Evolutionary conservation across 2,888 invertebrate genomes (phyloP).

Genomic region (Phyto melanocephala): DNA sequence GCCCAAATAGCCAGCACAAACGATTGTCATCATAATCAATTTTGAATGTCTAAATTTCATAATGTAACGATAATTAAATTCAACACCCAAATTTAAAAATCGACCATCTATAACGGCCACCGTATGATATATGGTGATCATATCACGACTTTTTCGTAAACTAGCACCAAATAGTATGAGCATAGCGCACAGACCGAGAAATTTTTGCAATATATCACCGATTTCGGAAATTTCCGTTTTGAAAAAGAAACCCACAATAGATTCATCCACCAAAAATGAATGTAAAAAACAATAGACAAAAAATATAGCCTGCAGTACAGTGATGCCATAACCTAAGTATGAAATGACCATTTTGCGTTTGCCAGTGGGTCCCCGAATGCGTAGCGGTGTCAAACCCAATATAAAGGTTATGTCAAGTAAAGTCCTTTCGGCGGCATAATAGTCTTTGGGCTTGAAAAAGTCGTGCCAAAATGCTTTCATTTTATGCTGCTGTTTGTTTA

Average conservation of each 20-base stretch:
- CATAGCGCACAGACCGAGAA: slow-evolving; percentile 75
- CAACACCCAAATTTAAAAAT: slow-evolving; percentile 72
- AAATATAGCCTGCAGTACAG: slow-evolving; percentile 71
- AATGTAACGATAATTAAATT: slow-evolving; percentile 73
- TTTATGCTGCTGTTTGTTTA: neutral
- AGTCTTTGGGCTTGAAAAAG: slow-evolving; percentile 73
- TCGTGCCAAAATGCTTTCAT: slow-evolving; percentile 66
- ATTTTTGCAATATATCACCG: slow-evolving; percentile 76
- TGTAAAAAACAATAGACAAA: slow-evolving; percentile 75
- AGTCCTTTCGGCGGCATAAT: slow-evolving; percentile 74
- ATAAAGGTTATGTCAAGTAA: slow-evolving; percentile 73
- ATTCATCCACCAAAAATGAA: slow-evolving; percentile 73
- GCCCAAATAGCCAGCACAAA: slow-evolving; percentile 72
- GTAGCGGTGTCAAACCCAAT: slow-evolving; percentile 76
- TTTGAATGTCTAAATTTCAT: slow-evolving; percentile 71
- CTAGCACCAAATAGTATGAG: slow-evolving; percentile 73
- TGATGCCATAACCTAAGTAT: slow-evolving; percentile 73
- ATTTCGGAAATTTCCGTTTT: slow-evolving; percentile 76
- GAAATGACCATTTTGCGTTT: slow-evolving; percentile 69
- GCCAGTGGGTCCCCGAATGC: slow-evolving; percentile 67
- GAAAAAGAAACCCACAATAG: slow-evolving; percentile 77
- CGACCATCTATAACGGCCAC: slow-evolving; percentile 70
- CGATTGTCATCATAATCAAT: slow-evolving; percentile 67
- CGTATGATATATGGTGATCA: slow-evolving; percentile 70
- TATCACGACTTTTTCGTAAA: slow-evolving; percentile 68